Percentiles rank a stretch among this genome's conserved stretches.
phyloP scores from a whole-genome alignment of 2,797 vertebrate genomes.

The Nyctibius grandis region DNA sequence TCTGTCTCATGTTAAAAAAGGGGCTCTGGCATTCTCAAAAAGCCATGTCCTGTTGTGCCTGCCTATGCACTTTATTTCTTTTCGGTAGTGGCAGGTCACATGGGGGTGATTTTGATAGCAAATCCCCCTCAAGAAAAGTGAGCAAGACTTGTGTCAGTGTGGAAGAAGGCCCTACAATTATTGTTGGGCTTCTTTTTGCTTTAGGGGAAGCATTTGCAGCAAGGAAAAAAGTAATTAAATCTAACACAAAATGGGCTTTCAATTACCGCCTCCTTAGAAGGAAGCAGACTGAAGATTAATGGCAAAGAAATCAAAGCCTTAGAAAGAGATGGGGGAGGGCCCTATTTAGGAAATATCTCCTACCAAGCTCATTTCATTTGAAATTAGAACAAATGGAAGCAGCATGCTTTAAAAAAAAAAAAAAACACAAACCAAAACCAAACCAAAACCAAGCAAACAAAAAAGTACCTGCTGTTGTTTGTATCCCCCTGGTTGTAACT shows the following conservation, averaged over 20 bases:
- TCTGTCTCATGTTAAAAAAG: not conserved
- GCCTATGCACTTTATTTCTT: not conserved
- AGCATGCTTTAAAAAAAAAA: not conserved
- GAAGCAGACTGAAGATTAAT: slow-evolving; percentile 47
- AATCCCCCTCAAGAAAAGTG: not conserved
- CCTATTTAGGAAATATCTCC: not conserved
- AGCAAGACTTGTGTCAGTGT: not conserved
- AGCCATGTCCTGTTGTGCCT: not conserved
- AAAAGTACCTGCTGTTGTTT: not conserved
- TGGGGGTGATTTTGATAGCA: not conserved
- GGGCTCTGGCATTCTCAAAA: not conserved
- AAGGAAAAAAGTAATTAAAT: slow-evolving; percentile 41
- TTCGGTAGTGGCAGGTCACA: not conserved
- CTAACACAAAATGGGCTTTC: slow-evolving; percentile 36
- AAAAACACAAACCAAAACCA: not conserved
- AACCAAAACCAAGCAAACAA: not conserved
- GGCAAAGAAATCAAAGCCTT: slow-evolving; percentile 48
- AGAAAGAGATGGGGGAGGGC: not conserved
- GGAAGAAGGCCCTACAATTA: not conserved
- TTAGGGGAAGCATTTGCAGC: slow-evolving; percentile 3
- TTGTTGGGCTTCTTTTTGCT: not conserved
- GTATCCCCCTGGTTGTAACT: not conserved
- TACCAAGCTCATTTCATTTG: slow-evolving; percentile 25
- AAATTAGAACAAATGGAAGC: slow-evolving; percentile 32
- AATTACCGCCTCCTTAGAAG: slow-evolving; percentile 48